Conservation (phyloP, 2,797 vertebrate species). For the Coregonus sp. region DNA sequence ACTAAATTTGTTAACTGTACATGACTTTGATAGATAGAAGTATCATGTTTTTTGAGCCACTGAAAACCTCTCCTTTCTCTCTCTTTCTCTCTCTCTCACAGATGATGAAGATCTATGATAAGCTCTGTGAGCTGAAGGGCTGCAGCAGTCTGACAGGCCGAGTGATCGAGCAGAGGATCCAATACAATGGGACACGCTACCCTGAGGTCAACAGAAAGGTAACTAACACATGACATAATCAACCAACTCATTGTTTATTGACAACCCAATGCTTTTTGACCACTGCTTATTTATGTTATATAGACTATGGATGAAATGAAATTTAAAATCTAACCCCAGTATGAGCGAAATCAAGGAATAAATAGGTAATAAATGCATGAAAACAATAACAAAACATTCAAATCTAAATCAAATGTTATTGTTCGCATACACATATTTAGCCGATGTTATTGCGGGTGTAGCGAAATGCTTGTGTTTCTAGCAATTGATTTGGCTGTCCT, state of each 20-base stretch:
- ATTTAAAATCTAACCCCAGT: neutral
- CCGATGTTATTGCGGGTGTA: too few species aligned
- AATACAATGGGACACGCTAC: constrained; percentile 82
- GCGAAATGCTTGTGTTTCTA: too few species aligned
- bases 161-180: constrained; percentile 87
- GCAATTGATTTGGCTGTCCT: neutral
- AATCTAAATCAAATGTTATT: neutral
- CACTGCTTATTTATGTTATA: neutral
- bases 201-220: constrained; percentile 89
- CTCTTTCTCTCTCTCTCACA: constrained; percentile 31
- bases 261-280: neutral
- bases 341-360: neutral
- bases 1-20: neutral
- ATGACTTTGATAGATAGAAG: neutral
- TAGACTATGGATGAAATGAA: neutral
- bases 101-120: constrained; percentile 89
- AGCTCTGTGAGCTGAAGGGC: constrained; percentile 87
- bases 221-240: constrained; percentile 14
- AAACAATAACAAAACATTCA: neutral
- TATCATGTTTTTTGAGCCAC: neutral
- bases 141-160: constrained; percentile 85
- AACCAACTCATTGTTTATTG: neutral
- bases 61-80: neutral
- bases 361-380: neutral
- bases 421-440: too few species aligned